Conservation (phyloP, 2,888 invertebrate genomes). For the Cephalotes varians region DNA sequence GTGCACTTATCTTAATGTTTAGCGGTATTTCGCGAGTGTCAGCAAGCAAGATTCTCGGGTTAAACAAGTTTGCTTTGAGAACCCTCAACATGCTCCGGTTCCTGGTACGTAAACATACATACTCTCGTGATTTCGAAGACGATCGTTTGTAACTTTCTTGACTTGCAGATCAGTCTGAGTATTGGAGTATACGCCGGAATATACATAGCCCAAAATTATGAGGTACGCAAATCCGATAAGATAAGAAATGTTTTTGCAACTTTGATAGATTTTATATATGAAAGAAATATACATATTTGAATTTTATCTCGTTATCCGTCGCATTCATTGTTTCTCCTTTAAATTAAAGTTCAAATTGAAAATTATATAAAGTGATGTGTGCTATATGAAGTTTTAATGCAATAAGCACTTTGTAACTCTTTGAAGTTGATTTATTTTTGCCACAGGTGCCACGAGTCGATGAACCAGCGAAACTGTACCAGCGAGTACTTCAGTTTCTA, state of each 20-base stretch:
- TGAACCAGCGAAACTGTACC: slow-evolving; percentile 91
- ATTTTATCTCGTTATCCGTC: background rate
- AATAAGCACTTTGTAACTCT: background rate
- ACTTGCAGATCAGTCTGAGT: slow-evolving; percentile 89
- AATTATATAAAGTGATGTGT: background rate
- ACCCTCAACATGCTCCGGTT: slow-evolving; percentile 79
- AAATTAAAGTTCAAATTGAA: background rate
- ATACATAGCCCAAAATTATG: slow-evolving; percentile 92
- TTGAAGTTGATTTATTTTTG: slow-evolving; percentile 36
- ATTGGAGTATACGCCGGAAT: slow-evolving; percentile 91
- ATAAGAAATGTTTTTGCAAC: background rate
- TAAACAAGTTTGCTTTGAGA: background rate
- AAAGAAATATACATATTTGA: background rate
- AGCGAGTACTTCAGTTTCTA: slow-evolving; percentile 90
- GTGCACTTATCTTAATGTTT: slow-evolving; percentile 9
- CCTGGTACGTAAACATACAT: slow-evolving; percentile 75
- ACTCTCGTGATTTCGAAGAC: background rate
- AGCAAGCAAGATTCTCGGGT: background rate
- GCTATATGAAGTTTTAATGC: too few relatives aligned
- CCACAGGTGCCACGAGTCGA: slow-evolving; percentile 94
- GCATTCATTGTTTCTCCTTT: too few relatives aligned
- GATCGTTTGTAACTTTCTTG: background rate
- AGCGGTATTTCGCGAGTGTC: background rate
- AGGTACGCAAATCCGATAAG: slow-evolving; percentile 86
- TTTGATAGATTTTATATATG: background rate